phyloP scores from a whole-genome alignment of 2,113 vertebrate genomes.

The Corythoichthys intestinalis region DNA sequence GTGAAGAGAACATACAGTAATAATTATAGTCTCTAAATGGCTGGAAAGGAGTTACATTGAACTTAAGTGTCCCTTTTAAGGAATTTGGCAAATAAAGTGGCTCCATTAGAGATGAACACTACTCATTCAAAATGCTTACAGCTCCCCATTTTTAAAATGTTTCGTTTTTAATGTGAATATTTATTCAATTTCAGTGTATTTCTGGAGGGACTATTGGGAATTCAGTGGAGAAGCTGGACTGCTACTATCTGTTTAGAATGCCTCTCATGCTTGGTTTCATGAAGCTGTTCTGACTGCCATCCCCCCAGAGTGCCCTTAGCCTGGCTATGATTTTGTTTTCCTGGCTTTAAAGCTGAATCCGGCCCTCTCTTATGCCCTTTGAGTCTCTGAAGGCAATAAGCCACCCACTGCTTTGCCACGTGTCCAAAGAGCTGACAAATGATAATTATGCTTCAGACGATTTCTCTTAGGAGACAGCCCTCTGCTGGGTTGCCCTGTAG shows the following conservation, averaged over 20 bases:
- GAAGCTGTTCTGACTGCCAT: constrained; percentile 32
- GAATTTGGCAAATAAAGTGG: background rate
- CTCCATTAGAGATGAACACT: background rate
- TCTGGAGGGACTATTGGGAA: constrained; percentile 1
- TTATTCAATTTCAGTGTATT: background rate
- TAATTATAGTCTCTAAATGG: background rate
- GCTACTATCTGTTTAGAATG: constrained; percentile 45
- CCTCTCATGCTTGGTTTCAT: constrained; percentile 46
- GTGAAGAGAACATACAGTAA: background rate
- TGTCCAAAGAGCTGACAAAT: constrained; percentile 51
- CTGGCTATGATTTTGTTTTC: constrained; percentile 54
- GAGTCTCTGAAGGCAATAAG: constrained; percentile 54
- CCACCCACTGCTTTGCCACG: constrained; percentile 48
- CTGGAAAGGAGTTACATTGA: background rate
- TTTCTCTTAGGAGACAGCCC: constrained; percentile 43
- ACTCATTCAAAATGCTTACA: background rate
- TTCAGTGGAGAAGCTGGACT: constrained; percentile 31
- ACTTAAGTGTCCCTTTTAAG: background rate
- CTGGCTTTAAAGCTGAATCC: constrained; percentile 41
- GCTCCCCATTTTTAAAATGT: background rate
- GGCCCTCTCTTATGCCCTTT: constrained; percentile 52
- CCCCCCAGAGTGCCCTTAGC: constrained; percentile 52
- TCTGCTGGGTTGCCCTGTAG: constrained; percentile 25
- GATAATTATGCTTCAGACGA: constrained; percentile 54
- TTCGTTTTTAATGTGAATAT: background rate